Conservation (phyloP, 2,888 invertebrate species). For the Seira musarum region DNA sequence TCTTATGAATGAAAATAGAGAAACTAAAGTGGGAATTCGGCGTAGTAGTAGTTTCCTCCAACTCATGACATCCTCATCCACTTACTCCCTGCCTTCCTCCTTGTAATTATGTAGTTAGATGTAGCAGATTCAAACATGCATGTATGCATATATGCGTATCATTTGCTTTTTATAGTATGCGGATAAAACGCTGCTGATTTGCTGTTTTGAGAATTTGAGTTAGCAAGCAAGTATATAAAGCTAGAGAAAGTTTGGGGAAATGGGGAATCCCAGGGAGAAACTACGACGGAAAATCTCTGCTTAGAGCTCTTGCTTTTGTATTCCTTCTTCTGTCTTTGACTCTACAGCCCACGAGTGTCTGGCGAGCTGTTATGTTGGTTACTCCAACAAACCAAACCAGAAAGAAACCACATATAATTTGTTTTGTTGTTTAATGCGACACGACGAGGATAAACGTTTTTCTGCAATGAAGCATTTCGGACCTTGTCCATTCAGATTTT, state of each 20-base stretch:
- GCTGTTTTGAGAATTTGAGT: not conserved
- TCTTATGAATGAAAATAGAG: too few relatives aligned
- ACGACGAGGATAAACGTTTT: slow-evolving; percentile 32
- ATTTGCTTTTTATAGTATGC: not conserved
- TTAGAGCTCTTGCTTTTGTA: not conserved
- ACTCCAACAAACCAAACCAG: not conserved
- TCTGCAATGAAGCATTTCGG: slow-evolving; percentile 33
- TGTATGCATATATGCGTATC: too few relatives aligned
- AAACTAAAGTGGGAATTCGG: too few relatives aligned
- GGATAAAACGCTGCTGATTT: not conserved
- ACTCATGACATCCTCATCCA: too few relatives aligned
- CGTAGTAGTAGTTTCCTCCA: too few relatives aligned
- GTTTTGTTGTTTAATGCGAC: slow-evolving; percentile 39
- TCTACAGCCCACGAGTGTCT: too few relatives aligned
- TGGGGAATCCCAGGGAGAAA: not conserved
- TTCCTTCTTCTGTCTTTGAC: too few relatives aligned
- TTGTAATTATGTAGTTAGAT: too few relatives aligned
- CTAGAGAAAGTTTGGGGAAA: slow-evolving; percentile 1
- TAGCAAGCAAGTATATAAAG: too few relatives aligned
- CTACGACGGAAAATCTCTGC: not conserved
- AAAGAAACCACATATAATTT: slow-evolving; percentile 10
- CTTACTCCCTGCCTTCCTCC: too few relatives aligned
- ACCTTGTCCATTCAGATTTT: slow-evolving; percentile 1
- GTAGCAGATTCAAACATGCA: too few relatives aligned
- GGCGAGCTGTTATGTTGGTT: not conserved